These are phyloP conservation scores for Drosophila nr. perissopoda DNA, from an alignment of 2,888 invertebrate genomes.

Conservation along the genomic window DNA sequence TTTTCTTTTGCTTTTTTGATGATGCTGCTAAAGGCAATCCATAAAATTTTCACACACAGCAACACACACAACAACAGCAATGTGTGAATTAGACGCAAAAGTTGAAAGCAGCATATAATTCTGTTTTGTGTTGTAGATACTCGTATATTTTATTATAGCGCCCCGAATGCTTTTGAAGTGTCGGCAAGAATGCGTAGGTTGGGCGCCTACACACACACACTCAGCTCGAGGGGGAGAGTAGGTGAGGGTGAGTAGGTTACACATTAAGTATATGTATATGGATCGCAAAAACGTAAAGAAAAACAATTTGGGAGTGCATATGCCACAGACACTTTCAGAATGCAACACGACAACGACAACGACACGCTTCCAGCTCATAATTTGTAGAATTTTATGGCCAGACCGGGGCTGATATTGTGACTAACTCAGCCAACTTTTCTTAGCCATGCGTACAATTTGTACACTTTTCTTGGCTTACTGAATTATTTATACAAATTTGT, in stretches of 20 bases:
- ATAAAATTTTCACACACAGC: constrained; percentile 70
- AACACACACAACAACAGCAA: constrained; percentile 26
- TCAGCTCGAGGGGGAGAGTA: neutral
- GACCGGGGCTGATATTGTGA: constrained; percentile 11
- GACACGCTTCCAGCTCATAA: constrained; percentile 68
- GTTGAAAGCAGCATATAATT: constrained; percentile 72
- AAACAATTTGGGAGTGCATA: constrained; percentile 63
- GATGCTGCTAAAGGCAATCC: constrained; percentile 76
- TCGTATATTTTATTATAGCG: constrained; percentile 62
- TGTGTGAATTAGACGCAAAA: constrained; percentile 79
- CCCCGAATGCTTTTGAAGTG: constrained; percentile 70
- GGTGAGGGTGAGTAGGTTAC: constrained; percentile 1
- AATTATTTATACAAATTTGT: constrained; percentile 71
- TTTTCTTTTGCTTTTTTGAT: constrained; percentile 57
- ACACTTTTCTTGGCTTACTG: constrained; percentile 23
- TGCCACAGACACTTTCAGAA: constrained; percentile 49
- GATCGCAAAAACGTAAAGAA: constrained; percentile 32
- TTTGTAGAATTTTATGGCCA: constrained; percentile 61
- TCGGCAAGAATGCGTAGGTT: constrained; percentile 49
- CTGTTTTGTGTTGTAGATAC: constrained; percentile 47
- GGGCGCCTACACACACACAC: constrained; percentile 31
- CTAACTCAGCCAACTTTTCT: constrained; percentile 10
- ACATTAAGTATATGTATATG: constrained; percentile 37
- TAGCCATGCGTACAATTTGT: constrained; percentile 18
- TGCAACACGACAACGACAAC: constrained; percentile 37